Base-by-base conservation (phyloP, 1,140 invertebrate genomes). In the Leptonema lineaticorne region DNA sequence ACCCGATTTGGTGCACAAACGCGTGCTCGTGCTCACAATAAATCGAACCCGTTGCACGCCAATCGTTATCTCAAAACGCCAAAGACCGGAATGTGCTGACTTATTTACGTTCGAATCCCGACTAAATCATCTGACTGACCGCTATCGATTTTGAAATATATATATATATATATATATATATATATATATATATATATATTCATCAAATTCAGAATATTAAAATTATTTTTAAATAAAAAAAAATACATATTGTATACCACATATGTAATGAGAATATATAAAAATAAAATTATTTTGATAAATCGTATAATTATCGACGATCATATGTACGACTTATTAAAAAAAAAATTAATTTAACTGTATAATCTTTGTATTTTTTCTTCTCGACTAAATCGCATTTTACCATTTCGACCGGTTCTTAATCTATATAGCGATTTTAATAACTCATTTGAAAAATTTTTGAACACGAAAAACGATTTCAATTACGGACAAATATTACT, bases 1-100 rank as follows among this genome's bases (percentile, higher is more conserved):
- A 28, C 65, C 69, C 69, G 60, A 57, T 68, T 68, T 68, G 67
- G 67, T 50, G 27, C 37, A 62, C 45, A 50, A 41, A 57, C 27
- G 30, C 64, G 46, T 37, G 53, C 29, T 2, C 27, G 45, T 30
- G 22, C 48, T 3, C 62, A 50, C 64, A 67, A 67, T 67, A 67
- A 67, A 67, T 57, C 27, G 48, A n/a, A n/a, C n/a, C 28, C 50
- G 18, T 20, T 33, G 29, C 28, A 50, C 29, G 33, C 29, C 64
- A 37, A 37, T 57, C 50, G 46, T 67, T 67, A 58, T 67, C 64
- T 67, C 30, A 27, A 37, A 33, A 58, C n/a, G 56, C 20, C 53
- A 8, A 28, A 14, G 57, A 59, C 20, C 57, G 57, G 30, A 59
- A 33, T 59, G 48, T 20, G 18, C 48, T 20, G 48, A 26, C 16